These are phyloP conservation scores for Drepana falcataria DNA, from an alignment of 2,888 invertebrate species.

Conservation along the genomic window DNA sequence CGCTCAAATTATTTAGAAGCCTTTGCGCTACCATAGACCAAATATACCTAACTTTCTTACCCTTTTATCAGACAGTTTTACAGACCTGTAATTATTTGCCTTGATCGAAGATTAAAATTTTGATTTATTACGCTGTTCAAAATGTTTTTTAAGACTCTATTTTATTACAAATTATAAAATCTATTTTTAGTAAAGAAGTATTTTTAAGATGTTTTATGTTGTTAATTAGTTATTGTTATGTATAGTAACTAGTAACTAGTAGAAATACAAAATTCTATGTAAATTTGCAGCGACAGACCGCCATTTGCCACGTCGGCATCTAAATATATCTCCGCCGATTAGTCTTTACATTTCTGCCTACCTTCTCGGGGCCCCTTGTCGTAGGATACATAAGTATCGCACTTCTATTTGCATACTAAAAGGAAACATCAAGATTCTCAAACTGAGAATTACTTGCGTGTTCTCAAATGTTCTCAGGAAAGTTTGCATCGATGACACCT, in stretches of 20 bases:
- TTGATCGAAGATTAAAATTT: background rate
- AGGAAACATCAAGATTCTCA: background rate
- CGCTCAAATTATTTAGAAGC: slow-evolving; percentile 47
- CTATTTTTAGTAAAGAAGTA: no score
- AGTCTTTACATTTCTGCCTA: no score
- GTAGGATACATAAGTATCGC: no score
- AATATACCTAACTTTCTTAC: background rate
- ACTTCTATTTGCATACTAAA: no score
- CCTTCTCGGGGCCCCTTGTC: no score
- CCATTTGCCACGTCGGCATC: no score
- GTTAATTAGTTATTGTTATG: no score
- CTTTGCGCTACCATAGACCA: slow-evolving; percentile 15
- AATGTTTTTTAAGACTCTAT: background rate
- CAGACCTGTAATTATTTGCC: background rate
- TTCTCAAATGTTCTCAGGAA: background rate
- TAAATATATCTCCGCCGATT: no score
- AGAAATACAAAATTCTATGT: no score
- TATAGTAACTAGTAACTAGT: no score
- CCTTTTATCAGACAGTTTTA: background rate
- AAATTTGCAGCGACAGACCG: no score
- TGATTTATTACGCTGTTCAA: background rate
- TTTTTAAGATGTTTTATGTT: no score
- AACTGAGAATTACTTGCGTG: background rate
- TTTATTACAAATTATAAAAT: background rate
- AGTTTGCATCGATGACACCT: slow-evolving; percentile 7